Conservation (phyloP, 2,888 invertebrate species). For the Cosmia pyralina region DNA sequence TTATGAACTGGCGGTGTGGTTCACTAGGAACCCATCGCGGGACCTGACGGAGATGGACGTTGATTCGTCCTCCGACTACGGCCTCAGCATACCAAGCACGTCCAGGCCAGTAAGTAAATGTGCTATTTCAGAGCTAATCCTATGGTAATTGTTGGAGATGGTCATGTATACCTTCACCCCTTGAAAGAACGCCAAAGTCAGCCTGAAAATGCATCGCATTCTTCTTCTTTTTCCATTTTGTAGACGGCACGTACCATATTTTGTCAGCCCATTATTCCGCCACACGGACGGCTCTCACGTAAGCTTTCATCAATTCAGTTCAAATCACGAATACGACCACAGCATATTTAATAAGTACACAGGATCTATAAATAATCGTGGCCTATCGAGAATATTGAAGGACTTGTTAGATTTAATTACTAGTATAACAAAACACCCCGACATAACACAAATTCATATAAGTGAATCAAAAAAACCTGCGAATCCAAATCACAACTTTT, state of each 20-base stretch:
- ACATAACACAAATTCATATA: too few species aligned
- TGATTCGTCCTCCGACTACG: slow-evolving; percentile 74
- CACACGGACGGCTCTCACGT: too few species aligned
- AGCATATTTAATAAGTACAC: too few species aligned
- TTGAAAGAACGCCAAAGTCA: neutral
- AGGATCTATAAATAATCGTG: too few species aligned
- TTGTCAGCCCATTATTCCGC: neutral
- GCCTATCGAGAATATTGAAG: too few species aligned
- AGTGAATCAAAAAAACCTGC: too few species aligned
- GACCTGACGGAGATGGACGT: slow-evolving; percentile 76
- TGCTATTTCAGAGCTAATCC: neutral
- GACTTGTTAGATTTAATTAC: too few species aligned
- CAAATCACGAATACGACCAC: too few species aligned
- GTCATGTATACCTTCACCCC: neutral
- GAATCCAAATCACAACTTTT: too few species aligned
- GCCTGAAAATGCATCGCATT: neutral
- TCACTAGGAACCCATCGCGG: slow-evolving; percentile 72
- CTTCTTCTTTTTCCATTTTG: neutral
- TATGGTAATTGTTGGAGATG: neutral
- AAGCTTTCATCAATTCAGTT: neutral
- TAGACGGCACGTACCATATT: neutral
- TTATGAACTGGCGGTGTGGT: slow-evolving; percentile 83
- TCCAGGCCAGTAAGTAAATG: slow-evolving; percentile 49
- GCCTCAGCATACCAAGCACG: slow-evolving; percentile 51
- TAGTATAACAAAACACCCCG: too few species aligned